A percentile compares a stretch with the other conserved stretches of the same genome.
phyloP scores from a whole-genome alignment of 2,888 invertebrate species.

The Agrenia bidenticulata region DNA sequence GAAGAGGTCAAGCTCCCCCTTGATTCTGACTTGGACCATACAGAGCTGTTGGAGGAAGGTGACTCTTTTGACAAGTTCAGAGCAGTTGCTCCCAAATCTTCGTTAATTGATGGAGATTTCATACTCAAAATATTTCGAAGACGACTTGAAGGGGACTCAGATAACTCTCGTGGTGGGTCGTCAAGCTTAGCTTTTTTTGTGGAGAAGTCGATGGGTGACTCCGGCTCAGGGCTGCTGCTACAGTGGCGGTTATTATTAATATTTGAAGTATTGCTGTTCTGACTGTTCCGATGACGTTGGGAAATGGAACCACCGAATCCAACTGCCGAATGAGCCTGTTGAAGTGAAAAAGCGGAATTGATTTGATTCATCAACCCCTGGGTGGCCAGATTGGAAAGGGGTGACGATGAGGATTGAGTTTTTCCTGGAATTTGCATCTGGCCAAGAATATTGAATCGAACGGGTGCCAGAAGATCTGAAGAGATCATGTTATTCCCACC shows the following conservation, averaged over 20 bases:
- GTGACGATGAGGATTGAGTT: background rate
- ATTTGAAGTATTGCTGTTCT: background rate
- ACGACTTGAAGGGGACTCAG: conserved; percentile 40
- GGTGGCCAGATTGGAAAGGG: too few species aligned
- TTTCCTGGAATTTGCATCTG: conserved; percentile 37
- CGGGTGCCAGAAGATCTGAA: conserved; percentile 30
- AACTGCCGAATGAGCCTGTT: background rate
- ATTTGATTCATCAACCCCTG: background rate
- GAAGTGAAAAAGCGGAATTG: background rate
- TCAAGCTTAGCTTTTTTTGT: conserved; percentile 46
- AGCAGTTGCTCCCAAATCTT: conserved; percentile 13
- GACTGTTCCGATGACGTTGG: background rate
- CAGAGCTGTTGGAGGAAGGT: conserved; percentile 9
- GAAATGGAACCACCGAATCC: background rate
- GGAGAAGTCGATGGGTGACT: conserved; percentile 54
- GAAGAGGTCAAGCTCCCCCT: background rate
- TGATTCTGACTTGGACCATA: background rate
- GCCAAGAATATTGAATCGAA: conserved; percentile 46
- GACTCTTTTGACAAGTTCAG: conserved; percentile 48
- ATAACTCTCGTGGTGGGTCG: conserved; percentile 8
- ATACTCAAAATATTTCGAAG: conserved; percentile 50
- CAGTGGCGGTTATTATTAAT: background rate
- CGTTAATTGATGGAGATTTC: conserved; percentile 41
- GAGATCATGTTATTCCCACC: conserved; percentile 3
- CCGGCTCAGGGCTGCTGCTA: conserved; percentile 19